Evolutionary conservation across 1,140 invertebrate genomes (phyloP).

Genomic region (Meteorus sp.): DNA sequence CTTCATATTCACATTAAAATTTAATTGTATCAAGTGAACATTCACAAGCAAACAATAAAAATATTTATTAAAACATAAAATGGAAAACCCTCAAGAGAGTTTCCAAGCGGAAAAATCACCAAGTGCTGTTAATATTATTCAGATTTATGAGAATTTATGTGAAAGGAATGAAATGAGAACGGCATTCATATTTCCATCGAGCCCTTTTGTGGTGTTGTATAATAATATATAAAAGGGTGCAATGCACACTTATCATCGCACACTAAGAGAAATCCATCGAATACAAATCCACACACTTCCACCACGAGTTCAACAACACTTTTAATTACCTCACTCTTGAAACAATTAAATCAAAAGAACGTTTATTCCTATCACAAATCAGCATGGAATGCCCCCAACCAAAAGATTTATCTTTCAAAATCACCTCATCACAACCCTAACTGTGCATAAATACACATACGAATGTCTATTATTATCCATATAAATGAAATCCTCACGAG

Average conservation of each 20-base stretch:
- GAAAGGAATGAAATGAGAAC: too few relatives aligned
- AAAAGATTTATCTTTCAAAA: slow-evolving; percentile 1
- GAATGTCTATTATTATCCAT: neutral
- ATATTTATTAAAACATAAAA: neutral
- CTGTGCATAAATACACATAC: neutral
- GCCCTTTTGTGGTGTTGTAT: slow-evolving; percentile 4
- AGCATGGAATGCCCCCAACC: slow-evolving; percentile 4
- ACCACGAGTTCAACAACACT: slow-evolving; percentile 18
- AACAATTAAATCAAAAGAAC: slow-evolving; percentile 23
- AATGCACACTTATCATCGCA: neutral
- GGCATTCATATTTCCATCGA: slow-evolving; percentile 2
- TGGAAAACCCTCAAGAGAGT: neutral
- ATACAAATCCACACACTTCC: too few relatives aligned
- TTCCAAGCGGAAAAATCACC: slow-evolving; percentile 34
- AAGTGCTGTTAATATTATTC: slow-evolving; percentile 31
- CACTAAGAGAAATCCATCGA: too few relatives aligned
- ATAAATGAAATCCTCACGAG: neutral
- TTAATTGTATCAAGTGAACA: neutral
- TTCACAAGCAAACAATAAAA: neutral
- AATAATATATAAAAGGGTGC: neutral
- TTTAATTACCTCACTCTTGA: slow-evolving; percentile 22
- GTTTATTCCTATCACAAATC: slow-evolving; percentile 20
- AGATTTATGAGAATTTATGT: slow-evolving; percentile 33
- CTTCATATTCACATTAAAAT: too few relatives aligned
- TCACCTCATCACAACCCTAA: neutral